These are phyloP conservation scores for Tolmerus cingulatus DNA, from an alignment of 2,888 invertebrate genomes.

Conservation along the genomic window DNA sequence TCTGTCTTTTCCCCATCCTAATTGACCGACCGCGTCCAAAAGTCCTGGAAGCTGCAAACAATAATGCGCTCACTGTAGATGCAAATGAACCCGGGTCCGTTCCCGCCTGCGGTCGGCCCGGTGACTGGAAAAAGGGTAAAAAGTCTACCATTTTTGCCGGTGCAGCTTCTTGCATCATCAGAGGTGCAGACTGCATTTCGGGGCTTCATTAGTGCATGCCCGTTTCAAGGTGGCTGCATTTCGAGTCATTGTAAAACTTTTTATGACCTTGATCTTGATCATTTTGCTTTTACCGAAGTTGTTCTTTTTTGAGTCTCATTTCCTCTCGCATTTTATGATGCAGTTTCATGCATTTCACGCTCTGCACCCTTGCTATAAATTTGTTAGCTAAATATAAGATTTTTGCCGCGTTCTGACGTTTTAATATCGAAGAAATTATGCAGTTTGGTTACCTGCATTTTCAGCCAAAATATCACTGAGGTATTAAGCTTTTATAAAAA, in stretches of 20 bases:
- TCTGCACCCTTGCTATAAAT: background rate
- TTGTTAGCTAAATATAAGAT: background rate
- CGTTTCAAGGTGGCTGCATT: constrained; percentile 18
- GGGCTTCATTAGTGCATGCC: constrained; percentile 29
- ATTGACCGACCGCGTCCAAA: background rate
- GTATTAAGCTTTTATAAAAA: background rate
- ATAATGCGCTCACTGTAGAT: background rate
- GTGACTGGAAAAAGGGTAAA: background rate
- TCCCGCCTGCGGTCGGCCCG: background rate
- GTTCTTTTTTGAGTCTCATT: background rate
- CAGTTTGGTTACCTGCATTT: background rate
- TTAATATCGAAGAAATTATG: background rate
- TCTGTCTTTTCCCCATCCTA: background rate
- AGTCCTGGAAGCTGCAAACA: background rate
- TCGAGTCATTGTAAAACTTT: constrained; percentile 25
- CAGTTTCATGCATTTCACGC: background rate
- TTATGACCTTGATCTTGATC: constrained; percentile 33
- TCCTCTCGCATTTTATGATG: background rate
- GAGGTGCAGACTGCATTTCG: constrained; percentile 14
- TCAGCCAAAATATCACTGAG: background rate
- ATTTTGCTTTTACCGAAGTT: background rate
- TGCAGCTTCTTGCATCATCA: constrained; percentile 13
- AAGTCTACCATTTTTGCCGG: background rate
- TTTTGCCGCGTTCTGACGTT: background rate
- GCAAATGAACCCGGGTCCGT: background rate